Evolutionary conservation across 2,113 vertebrate genomes (phyloP).

Genomic region (Capreolus pygargus): DNA sequence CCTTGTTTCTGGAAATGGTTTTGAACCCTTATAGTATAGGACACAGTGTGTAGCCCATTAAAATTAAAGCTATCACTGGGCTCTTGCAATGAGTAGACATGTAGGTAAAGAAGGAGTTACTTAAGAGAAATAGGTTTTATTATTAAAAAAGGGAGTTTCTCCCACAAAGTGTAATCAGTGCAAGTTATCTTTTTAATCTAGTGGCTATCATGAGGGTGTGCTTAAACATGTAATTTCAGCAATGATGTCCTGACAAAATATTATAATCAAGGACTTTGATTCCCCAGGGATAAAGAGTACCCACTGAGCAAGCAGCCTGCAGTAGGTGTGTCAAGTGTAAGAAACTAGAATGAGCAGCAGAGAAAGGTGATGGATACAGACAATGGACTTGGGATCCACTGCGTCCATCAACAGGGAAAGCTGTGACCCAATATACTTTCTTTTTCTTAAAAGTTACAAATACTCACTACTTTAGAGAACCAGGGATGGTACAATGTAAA

Average conservation of each 20-base stretch:
- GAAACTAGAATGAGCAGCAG: neutral
- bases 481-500: neutral
- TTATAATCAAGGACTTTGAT: neutral
- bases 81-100: neutral
- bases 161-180: neutral
- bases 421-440: neutral
- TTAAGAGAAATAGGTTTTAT: neutral
- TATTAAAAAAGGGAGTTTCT: neutral
- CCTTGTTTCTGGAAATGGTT: neutral
- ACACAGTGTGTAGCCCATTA: neutral
- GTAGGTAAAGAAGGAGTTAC: neutral
- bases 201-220: neutral
- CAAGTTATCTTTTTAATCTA: neutral
- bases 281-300: neutral
- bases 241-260: neutral
- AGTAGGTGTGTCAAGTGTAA: neutral
- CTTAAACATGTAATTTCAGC: neutral
- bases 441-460: neutral
- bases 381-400: neutral
- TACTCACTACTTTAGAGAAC: neutral
- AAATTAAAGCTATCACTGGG: neutral
- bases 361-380: neutral
- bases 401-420: neutral
- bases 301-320: neutral
- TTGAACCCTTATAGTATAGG: neutral